phyloP scores from a whole-genome alignment of 1,140 invertebrate genomes.

The Eupristina koningsbergeri region DNA sequence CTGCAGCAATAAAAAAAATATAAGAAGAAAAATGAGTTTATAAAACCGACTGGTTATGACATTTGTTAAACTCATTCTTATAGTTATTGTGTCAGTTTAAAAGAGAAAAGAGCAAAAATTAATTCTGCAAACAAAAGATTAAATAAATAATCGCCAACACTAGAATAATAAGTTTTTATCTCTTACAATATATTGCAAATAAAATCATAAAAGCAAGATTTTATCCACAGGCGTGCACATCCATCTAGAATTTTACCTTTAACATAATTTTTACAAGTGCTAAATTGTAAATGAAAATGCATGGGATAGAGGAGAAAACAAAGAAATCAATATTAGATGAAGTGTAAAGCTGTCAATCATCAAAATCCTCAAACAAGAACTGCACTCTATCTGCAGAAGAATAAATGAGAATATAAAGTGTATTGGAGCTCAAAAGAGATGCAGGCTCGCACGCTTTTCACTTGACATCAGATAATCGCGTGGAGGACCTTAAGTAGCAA shows the following conservation, averaged over 20 bases:
- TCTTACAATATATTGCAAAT: constrained; percentile 28
- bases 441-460: not conserved
- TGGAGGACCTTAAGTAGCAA: not conserved
- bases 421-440: not conserved
- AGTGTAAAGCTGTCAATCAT: not conserved
- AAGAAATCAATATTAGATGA: not conserved
- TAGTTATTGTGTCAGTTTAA: not conserved
- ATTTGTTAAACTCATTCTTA: constrained; percentile 23
- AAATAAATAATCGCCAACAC: constrained; percentile 25
- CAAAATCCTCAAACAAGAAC: not conserved
- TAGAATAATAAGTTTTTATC: constrained; percentile 24
- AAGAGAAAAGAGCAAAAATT: not conserved
- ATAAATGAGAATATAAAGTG: not conserved
- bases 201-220: constrained; percentile 32
- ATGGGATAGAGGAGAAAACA: not conserved
- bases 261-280: not conserved
- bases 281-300: not conserved
- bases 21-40: not conserved
- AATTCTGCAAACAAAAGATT: not conserved
- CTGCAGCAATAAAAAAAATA: not conserved
- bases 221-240: not conserved
- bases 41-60: not conserved
- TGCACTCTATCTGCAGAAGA: not conserved
- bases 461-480: constrained; percentile 1
- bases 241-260: constrained; percentile 24